Percentiles rank a stretch among this genome's conserved stretches.
Evolutionary conservation across 2,113 vertebrate genomes (phyloP).

Genomic region (Erythrocercus mccallii): DNA sequence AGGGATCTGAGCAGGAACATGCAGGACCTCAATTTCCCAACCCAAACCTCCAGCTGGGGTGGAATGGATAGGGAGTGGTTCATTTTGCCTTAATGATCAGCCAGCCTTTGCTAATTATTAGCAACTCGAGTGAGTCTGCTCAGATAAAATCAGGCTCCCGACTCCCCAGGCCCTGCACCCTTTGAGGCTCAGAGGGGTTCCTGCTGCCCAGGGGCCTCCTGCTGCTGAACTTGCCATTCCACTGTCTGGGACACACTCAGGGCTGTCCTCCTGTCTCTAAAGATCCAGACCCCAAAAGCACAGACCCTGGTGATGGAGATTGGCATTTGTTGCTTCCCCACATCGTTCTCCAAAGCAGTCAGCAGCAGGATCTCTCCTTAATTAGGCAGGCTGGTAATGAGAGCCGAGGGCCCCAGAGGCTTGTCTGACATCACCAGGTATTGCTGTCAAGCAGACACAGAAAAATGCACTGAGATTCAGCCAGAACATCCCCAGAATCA

Average conservation of each 20-base stretch:
- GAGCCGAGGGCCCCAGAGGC: slow-evolving; percentile 36
- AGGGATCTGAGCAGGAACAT: neutral
- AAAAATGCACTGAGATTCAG: neutral
- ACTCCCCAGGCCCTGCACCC: neutral
- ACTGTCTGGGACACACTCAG: neutral
- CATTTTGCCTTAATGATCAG: slow-evolving; percentile 40
- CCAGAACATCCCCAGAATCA: neutral
- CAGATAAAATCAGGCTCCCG: neutral
- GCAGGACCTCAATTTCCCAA: neutral
- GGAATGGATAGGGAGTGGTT: neutral
- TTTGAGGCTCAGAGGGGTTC: neutral
- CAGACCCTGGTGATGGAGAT: neutral
- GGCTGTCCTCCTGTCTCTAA: neutral
- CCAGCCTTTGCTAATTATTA: slow-evolving; percentile 25
- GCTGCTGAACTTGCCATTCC: neutral
- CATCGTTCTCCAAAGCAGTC: neutral
- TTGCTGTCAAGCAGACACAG: slow-evolving; percentile 42
- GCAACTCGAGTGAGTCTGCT: neutral
- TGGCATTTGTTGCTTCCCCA: neutral
- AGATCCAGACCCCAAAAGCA: neutral
- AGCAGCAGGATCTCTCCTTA: slow-evolving; percentile 15
- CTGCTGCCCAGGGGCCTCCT: neutral
- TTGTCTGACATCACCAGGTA: slow-evolving; percentile 55
- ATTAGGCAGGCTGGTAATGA: slow-evolving; percentile 49
- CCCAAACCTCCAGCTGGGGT: neutral